Evolutionary conservation across 1,140 invertebrate species (phyloP).

Genomic region (Marisa cornuarietis): DNA sequence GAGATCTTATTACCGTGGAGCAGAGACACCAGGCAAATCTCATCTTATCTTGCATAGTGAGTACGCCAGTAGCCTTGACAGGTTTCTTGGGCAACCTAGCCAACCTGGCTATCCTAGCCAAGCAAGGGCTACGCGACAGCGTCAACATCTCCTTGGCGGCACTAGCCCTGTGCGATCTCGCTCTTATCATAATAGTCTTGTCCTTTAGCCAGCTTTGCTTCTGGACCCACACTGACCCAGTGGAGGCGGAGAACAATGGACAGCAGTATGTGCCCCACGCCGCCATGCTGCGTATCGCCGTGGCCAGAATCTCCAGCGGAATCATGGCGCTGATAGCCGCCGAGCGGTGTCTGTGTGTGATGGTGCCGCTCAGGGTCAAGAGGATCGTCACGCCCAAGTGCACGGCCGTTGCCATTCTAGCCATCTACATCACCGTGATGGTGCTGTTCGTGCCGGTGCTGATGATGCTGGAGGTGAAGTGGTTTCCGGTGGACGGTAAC

Average conservation of each 20-base stretch:
- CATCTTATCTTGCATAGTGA: too few species aligned
- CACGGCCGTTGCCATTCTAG: neutral
- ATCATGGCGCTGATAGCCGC: neutral
- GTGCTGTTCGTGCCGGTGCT: slow-evolving; percentile 4
- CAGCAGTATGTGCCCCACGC: neutral
- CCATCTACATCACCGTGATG: neutral
- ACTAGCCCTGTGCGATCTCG: neutral
- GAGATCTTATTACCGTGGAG: too few species aligned
- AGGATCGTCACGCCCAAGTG: neutral
- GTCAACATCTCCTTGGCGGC: slow-evolving; percentile 3
- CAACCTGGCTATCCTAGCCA: too few species aligned
- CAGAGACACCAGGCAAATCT: too few species aligned
- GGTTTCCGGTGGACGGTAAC: neutral
- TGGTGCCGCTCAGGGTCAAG: neutral
- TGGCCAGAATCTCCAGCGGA: neutral
- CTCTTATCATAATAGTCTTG: neutral
- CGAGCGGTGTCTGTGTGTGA: neutral
- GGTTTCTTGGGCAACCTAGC: too few species aligned
- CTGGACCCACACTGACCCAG: too few species aligned
- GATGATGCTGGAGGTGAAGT: slow-evolving; percentile 6
- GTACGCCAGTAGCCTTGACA: too few species aligned
- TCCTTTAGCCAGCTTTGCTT: neutral
- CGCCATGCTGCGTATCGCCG: neutral
- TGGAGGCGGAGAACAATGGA: too few species aligned
- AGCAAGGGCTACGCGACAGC: neutral